Base-by-base conservation (phyloP, 2,113 vertebrate genomes). In the Brevimyrus niger region DNA sequence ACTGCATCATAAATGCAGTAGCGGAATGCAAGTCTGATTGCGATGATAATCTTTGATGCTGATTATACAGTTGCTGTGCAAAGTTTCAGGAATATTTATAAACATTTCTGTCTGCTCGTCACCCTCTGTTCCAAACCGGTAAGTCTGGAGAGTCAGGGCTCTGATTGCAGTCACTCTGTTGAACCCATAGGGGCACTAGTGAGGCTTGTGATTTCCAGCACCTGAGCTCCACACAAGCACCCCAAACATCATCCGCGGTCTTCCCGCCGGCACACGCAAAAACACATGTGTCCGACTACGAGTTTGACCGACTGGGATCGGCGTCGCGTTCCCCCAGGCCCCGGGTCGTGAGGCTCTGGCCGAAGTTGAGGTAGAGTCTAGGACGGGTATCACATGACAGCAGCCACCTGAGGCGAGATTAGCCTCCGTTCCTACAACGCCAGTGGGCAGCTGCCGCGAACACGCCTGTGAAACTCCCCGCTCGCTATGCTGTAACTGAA, bases 401-500 rank as follows among this genome's bases (percentile, higher is more conserved):
- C 50, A 21, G 50, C 31, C 19, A 31, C 51, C 50, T 55, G 51
- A 31, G 35, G 86, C 51, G 0, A 17, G 50, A 11, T 23, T 58
- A 6, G 51, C 86, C 19, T 87, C 9, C 21, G 48, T n/a, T 38
- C 21, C 35, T 82, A 17, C 6, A 44, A 3, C 5, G 11, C 38
- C 80, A 47, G 42, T 15, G 21, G 47, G 47, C 85, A 31, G 47
- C 85, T 31, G 31, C 27, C 35, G 27, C 6, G 31, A 4, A 86
- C 85, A 86, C 85, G 38, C 85, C 85, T 86, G 48, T 86, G 85
- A 86, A 51, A 86, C 85, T 86, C 42, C 9, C 5, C 6, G 17
- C 76, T 47, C 80, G 21, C 31, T 83, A 23, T n/a, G 38, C 48
- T 38, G 85, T 48, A 27, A 51, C 47, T 3, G 47, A 51, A 86